Percentiles rank a stretch among this genome's conserved stretches.
Conservation (phyloP, 2,797 vertebrate species). For the Clamator glandarius region DNA sequence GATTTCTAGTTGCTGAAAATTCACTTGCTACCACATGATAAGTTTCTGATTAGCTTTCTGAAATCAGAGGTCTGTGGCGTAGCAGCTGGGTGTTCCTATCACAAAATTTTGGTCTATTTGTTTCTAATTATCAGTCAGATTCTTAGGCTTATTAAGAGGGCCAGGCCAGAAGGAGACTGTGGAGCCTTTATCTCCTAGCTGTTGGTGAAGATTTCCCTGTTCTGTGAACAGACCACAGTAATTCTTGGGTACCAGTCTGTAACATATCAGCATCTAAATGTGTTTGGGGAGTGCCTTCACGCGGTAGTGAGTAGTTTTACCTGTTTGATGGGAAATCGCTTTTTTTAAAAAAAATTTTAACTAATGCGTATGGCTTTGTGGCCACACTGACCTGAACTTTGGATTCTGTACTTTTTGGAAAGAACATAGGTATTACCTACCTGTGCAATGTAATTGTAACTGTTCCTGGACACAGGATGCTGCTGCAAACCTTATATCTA, state of each 20-base stretch:
- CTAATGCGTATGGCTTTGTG: background rate
- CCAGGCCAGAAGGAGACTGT: background rate
- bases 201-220: background rate
- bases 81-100: background rate
- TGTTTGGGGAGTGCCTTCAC: accelerated
- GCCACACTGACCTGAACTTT: background rate
- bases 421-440: background rate
- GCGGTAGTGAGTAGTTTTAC: background rate
- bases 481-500: background rate
- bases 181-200: background rate
- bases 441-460: background rate
- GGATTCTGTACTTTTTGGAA: background rate
- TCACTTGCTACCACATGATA: background rate
- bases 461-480: background rate
- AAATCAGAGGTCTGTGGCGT: background rate
- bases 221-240: background rate
- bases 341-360: background rate
- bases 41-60: background rate
- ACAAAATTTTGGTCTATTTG: background rate
- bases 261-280: background rate
- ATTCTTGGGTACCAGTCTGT: background rate
- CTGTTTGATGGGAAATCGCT: background rate
- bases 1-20: background rate
- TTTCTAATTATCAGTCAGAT: background rate
- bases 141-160: background rate